phyloP scores from a whole-genome alignment of 2,113 vertebrate genomes.

The Siphamia tubifer region DNA sequence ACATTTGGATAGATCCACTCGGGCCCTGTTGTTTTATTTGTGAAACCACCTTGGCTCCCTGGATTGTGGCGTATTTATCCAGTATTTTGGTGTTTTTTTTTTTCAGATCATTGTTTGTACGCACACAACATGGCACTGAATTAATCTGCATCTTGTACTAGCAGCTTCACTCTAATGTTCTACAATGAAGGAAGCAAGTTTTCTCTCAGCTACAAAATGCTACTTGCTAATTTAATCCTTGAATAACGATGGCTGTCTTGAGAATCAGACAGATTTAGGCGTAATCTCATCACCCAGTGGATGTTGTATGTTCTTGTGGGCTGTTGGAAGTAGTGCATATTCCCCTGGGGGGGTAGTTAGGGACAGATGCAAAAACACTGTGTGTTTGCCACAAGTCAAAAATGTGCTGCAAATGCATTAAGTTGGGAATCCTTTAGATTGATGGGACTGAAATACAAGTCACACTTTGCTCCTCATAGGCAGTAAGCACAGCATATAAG shows the following conservation, averaged over 20 bases:
- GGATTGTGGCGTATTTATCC: neutral
- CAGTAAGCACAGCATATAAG: no score
- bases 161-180: neutral
- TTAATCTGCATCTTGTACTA: constrained; percentile 6
- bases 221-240: no score
- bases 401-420: no score
- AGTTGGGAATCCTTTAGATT: no score
- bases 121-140: neutral
- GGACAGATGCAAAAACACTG: no score
- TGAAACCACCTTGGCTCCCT: neutral
- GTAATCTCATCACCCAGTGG: neutral
- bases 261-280: no score
- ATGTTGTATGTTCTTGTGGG: neutral
- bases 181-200: constrained; percentile 13
- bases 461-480: no score
- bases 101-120: neutral
- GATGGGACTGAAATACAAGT: no score
- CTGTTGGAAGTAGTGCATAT: neutral
- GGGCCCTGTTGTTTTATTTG: neutral
- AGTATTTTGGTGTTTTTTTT: constrained; percentile 8
- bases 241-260: no score
- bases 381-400: no score
- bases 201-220: neutral
- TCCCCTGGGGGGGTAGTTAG: no score
- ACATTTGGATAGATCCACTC: constrained; percentile 15